These are phyloP conservation scores for Pentamera pediparva DNA, from an alignment of 53 echinoderm and acorn worm species.

Conservation along the genomic window DNA sequence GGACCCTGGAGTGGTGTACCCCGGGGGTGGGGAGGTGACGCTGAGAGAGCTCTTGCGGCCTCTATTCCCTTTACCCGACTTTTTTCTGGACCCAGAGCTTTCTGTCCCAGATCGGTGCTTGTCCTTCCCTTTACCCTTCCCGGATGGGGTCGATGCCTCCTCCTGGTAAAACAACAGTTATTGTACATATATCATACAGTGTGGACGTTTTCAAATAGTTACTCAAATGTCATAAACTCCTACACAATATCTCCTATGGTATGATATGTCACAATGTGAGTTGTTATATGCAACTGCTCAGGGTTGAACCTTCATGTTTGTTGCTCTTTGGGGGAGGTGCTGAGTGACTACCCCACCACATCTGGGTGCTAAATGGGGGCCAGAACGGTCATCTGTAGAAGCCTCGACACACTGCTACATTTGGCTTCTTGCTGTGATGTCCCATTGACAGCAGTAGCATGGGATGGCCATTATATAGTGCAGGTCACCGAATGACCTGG, in stretches of 20 bases:
- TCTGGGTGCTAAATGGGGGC: too few relatives aligned
- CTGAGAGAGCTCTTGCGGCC: constrained; percentile 85
- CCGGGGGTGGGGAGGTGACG: constrained; percentile 88
- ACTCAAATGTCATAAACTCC: neutral
- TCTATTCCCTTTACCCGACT: constrained; percentile 80
- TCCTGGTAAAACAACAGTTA: constrained; percentile 47
- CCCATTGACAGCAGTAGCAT: too few relatives aligned
- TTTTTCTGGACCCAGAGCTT: constrained; percentile 75
- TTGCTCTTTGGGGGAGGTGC: too few relatives aligned
- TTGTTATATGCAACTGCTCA: too few relatives aligned
- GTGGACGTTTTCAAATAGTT: neutral
- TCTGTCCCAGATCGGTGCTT: constrained; percentile 80
- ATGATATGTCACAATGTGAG: too few relatives aligned
- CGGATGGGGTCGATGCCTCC: constrained; percentile 80
- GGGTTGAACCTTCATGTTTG: neutral
- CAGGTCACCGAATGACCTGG: too few relatives aligned
- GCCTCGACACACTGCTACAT: too few relatives aligned
- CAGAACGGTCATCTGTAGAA: too few relatives aligned
- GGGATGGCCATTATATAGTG: too few relatives aligned
- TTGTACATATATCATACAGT: neutral
- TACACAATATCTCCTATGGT: too few relatives aligned
- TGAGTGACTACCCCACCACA: too few relatives aligned
- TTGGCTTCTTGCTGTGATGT: too few relatives aligned
- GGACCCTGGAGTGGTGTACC: constrained; percentile 87
- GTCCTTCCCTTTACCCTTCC: constrained; percentile 77